These are phyloP conservation scores for Alosa alosa DNA, from an alignment of 2,113 vertebrate genomes.

Conservation along the genomic window DNA sequence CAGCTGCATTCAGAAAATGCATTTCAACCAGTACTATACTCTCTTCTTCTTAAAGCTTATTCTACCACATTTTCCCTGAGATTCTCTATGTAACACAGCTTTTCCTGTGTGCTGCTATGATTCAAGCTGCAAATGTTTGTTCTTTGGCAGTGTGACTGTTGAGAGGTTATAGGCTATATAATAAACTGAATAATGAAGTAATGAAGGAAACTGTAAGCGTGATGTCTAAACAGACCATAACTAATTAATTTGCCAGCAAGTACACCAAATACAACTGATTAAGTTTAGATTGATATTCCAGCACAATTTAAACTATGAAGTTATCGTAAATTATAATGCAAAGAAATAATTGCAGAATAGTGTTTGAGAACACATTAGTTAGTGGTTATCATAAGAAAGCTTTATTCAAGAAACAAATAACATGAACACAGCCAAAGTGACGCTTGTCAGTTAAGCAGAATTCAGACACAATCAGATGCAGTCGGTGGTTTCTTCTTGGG, in stretches of 20 bases:
- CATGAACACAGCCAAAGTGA: conserved; percentile 14
- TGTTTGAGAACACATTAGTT: background rate
- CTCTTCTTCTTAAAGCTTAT: background rate
- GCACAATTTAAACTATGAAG: too few relatives aligned
- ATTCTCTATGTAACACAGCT: background rate
- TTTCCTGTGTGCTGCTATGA: background rate
- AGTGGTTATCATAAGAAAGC: background rate
- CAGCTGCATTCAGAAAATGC: background rate
- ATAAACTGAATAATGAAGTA: background rate
- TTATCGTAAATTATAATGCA: too few relatives aligned
- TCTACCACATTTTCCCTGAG: background rate
- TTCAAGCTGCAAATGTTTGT: background rate
- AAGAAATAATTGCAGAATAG: background rate
- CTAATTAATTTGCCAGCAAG: too few relatives aligned
- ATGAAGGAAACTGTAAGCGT: background rate
- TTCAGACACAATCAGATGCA: conserved; percentile 61
- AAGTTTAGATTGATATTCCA: too few relatives aligned
- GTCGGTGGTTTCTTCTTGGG: conserved; percentile 64
- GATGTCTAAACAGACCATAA: background rate
- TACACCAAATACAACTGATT: too few relatives aligned
- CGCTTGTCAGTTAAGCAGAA: background rate
- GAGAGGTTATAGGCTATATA: too few relatives aligned
- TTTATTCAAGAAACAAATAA: background rate
- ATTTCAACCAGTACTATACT: background rate
- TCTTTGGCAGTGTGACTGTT: too few relatives aligned